Percentiles rank a stretch among this genome's conserved stretches.
phyloP scores from a whole-genome alignment of 2,888 invertebrate species.

The Meteorus colon region DNA sequence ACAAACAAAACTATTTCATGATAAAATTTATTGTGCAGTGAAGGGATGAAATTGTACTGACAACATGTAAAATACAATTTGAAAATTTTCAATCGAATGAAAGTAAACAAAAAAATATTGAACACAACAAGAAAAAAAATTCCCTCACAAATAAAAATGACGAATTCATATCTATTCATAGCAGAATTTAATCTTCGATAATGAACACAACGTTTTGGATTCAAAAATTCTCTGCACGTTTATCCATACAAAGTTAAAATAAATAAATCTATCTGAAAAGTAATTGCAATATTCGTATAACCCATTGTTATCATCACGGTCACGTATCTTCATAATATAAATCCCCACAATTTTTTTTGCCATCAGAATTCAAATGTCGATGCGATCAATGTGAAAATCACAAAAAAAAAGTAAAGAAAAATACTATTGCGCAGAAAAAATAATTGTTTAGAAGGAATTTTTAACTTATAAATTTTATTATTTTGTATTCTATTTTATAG shows the following conservation, averaged over 20 bases:
- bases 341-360: slow-evolving; percentile 19
- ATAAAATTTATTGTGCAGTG: background rate
- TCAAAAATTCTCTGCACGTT: slow-evolving; percentile 35
- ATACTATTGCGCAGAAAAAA: background rate
- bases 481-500: background rate
- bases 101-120: background rate
- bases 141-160: background rate
- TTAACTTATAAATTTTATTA: background rate
- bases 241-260: slow-evolving; percentile 14
- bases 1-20: too few relatives aligned
- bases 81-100: background rate
- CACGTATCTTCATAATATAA: slow-evolving; percentile 40
- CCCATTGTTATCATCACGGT: slow-evolving; percentile 37
- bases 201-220: background rate
- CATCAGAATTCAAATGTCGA: background rate
- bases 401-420: background rate
- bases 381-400: background rate
- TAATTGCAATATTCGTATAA: slow-evolving; percentile 37
- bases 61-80: background rate
- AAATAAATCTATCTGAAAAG: slow-evolving; percentile 42
- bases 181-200: background rate
- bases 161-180: background rate
- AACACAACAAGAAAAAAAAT: background rate
- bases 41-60: background rate
- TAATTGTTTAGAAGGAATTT: background rate